Base-by-base conservation (phyloP, 2,888 invertebrate genomes). In the Pollenia labialis region DNA sequence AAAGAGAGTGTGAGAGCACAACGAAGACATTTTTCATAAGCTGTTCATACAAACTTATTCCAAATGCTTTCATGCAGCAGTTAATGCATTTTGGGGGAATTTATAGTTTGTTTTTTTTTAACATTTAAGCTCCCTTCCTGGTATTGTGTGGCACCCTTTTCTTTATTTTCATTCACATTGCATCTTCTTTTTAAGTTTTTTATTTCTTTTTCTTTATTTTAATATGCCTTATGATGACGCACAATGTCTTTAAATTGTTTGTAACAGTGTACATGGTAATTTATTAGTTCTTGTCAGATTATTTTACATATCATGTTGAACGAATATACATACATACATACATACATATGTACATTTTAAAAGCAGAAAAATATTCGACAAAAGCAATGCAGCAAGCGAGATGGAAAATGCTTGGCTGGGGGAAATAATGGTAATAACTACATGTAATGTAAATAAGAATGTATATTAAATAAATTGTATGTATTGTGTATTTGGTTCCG, bases 241-340 rank as follows among this genome's bases (percentile, higher is more conserved):
- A 83, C 77, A 71, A 52, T 83, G 82, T 76, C 76, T 82, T 76
- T 58, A 76, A 69, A 76, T 54, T 69, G 66, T 66, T 64, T 77
- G 64, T 69, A 77, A 54, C 40, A 72, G 72, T 60, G 64, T 81
- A 71, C 56, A 6, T 66, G 60, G 74, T 75, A 66, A 83, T 86
- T 86, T 86, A 86, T 86, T 86, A 76, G 80, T 86, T 86, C 75
- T 83, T 86, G 82, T 83, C 86, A 86, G 83, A 71, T 83, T 83
- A 64, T 79, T 56, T 83, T 75, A 52, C 66, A 68, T 68, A 69
- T 52, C 75, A 75, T 81, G 74, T 75, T 68, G 16, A 42, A 81
- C 46, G 74, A 64, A 60, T 68, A 46, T 81, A 74, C 40, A 1
- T 23, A 23, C n/a, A n/a, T n/a, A n/a, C n/a, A n/a, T n/a, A n/a